Base-by-base conservation (phyloP, 2,888 invertebrate species). In the Trimorus sp. region DNA sequence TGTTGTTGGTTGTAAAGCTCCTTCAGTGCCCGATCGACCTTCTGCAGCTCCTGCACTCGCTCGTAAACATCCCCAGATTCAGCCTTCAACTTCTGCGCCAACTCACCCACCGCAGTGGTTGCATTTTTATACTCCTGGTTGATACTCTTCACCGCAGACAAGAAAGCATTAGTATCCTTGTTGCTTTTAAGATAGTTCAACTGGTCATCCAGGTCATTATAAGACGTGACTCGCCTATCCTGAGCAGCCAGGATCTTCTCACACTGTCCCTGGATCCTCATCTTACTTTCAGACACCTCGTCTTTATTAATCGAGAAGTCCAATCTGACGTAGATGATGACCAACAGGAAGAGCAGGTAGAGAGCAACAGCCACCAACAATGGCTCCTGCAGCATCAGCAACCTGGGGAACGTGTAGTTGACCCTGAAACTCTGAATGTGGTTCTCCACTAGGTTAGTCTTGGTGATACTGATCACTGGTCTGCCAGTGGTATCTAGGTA, bases 371-470 rank as follows among this genome's bases (percentile, higher is more conserved):
- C 96, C 38, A 99, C 96, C 66, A 99, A 92, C 49, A 99, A 91
- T 0, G 99, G 99, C 91, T 99, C 99, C 89, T 98, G 97, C 53
- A 99, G 93, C 95, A 99, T 95, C 40, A 97, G 93, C 56, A 96
- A 91, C 85, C 96, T 95, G 42, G 97, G 95, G 94, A 98, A 99
- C 85, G 95, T 95, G 92, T 99, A 99, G 83, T 95, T 95, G 53
- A 98, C 92, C 92, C 97, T 96, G 91, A 99, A 97, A 92, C 98
- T 97, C 92, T 98, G 97, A 89, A 99, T 99, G 90, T 99, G 99
- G 90, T 97, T 97, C 90, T 99, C 98, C 0, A 98, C 98, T 81
- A 99, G 93, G 93, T 99, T 98, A 16, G 92, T 94, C 91, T 97
- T 96, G 1, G 94, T 93, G 71, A 98, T 94, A 8, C 95, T 93